These are phyloP conservation scores for Melospiza georgiana DNA, from an alignment of 2,113 vertebrate species.

Conservation along the genomic window DNA sequence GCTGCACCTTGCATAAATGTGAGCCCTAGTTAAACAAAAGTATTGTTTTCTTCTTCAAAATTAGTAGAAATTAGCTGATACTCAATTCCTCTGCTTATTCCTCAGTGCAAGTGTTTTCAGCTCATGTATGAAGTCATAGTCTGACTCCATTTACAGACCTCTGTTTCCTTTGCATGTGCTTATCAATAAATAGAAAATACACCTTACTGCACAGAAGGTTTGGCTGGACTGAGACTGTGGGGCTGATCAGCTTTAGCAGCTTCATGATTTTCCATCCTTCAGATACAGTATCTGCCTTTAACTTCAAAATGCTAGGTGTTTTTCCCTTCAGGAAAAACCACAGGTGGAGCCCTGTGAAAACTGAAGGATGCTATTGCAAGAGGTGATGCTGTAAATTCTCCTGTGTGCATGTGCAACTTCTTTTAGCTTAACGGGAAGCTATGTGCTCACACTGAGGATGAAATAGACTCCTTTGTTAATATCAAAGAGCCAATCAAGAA, in stretches of 20 bases:
- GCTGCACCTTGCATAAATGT: no score
- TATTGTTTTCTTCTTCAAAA: neutral
- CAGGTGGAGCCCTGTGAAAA: neutral
- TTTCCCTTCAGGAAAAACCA: neutral
- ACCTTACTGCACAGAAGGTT: neutral
- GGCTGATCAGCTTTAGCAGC: neutral
- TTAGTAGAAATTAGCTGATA: neutral
- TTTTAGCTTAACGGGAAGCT: neutral
- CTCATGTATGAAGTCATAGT: neutral
- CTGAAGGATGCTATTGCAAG: neutral
- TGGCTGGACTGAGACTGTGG: neutral
- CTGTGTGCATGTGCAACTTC: fast-evolving
- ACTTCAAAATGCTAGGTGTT: neutral
- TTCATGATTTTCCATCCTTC: neutral
- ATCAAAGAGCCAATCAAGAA: slow-evolving; percentile 37
- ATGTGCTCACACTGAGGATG: neutral
- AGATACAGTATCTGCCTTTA: neutral
- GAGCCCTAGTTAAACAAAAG: neutral
- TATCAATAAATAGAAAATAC: neutral
- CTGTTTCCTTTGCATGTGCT: neutral
- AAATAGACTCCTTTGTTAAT: slow-evolving; percentile 32
- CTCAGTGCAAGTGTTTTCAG: neutral
- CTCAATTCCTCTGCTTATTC: neutral
- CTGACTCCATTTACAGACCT: neutral
- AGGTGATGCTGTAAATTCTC: neutral